Evolutionary conservation across 2,888 invertebrate genomes (phyloP), one percentile per base, ranked within the genome.

Genomic region (Buathra laborator): DNA sequence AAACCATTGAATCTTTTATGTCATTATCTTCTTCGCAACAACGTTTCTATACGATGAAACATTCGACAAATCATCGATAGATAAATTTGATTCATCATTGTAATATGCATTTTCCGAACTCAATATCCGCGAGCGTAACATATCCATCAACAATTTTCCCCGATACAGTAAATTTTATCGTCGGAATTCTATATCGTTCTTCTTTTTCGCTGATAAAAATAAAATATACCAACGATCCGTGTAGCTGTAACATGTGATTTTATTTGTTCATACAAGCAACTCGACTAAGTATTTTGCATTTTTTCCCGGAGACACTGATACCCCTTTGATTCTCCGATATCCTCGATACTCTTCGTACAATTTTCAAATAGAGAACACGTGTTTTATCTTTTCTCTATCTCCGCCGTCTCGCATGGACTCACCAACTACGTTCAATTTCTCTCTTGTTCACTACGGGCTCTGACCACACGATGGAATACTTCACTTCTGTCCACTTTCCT

Each of bases 401-500:
- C 14, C 29, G 79, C 64, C 78, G 53, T 71, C 70, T 7, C 43
- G 70, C 37, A 37, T 37, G 1, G 37, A 70, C 59, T 72, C 29
- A 72, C 64, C 77, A 44, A 37, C 72, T 51, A 51, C 44, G 80
- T 80, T 80, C 78, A 62, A 85, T 80, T 77, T 80, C 85, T 85
- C 70, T 77, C 80, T 82, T 82, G 77, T 75, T 84, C 66, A n/a
- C 72, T 79, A 51, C 67, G 51, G 7, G 37, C 71, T 88, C 83
- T 88, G 88, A 88, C 89, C 88, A 74, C 78, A 68, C 46, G 64
- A 46, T 44, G 51, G 19, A 67, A 74, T 76, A 82, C 86, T 88
- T 83, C 83, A 80, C 86, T 87, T 85, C 84, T 86, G 84, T 85
- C 87, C 85, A 84, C 87, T 84, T 83, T 88, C 75, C 86, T 81